Conservation (phyloP, 2,797 vertebrate species). For the Prionace glauca region DNA sequence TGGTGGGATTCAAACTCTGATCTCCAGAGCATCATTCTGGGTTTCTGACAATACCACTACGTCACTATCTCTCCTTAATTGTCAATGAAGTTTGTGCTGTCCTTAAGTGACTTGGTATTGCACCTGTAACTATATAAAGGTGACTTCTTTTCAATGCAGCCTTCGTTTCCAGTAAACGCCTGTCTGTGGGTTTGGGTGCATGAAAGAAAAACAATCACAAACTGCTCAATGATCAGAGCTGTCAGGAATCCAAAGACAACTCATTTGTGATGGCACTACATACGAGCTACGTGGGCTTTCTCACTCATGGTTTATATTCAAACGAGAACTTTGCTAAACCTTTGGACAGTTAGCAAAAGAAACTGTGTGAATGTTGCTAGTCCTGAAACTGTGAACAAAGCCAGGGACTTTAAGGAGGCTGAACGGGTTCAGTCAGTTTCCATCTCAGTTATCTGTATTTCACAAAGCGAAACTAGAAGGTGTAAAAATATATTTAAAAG, state of each 20-base stretch:
- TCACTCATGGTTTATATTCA: slow-evolving; percentile 10
- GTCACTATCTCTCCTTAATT: not conserved
- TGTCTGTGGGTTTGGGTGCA: not conserved
- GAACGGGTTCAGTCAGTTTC: not conserved
- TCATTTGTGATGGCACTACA: not conserved
- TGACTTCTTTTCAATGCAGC: slow-evolving; percentile 19
- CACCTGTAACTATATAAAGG: not conserved
- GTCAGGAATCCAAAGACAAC: not conserved
- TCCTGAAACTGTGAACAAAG: not conserved
- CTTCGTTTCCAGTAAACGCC: slow-evolving; percentile 28
- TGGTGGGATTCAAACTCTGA: no score
- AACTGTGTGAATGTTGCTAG: not conserved
- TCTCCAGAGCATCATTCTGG: no score
- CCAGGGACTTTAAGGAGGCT: not conserved
- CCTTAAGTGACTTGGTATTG: not conserved
- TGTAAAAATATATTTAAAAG: not conserved
- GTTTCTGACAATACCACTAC: no score
- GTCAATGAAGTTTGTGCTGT: not conserved
- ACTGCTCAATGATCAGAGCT: not conserved
- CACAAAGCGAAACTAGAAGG: not conserved
- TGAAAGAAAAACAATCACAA: not conserved
- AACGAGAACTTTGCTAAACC: not conserved
- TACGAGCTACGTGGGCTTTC: not conserved
- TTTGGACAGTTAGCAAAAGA: not conserved
- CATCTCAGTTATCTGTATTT: not conserved